These are phyloP conservation scores for Pelobates cultripes DNA, from an alignment of 2,797 vertebrate species.

Conservation along the genomic window DNA sequence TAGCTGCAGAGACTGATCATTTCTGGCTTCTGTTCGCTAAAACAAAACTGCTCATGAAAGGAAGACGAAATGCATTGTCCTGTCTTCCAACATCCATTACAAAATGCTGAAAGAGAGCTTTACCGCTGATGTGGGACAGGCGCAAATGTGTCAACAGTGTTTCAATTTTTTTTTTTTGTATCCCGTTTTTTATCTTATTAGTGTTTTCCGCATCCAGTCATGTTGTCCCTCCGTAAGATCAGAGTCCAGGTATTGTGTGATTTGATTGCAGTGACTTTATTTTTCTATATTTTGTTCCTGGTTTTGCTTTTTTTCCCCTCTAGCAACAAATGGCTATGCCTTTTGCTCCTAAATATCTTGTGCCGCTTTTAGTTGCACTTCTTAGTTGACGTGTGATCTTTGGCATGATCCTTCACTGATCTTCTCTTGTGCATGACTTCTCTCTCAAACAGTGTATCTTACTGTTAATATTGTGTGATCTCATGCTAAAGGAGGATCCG, in stretches of 20 bases:
- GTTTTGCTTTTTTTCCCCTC: not conserved
- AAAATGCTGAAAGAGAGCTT: no score
- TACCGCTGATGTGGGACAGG: no score
- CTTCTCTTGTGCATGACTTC: conserved; percentile 9
- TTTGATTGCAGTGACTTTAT: conserved; percentile 66
- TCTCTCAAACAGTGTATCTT: no score
- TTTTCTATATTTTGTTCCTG: not conserved
- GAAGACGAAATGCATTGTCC: no score
- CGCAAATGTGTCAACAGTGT: no score
- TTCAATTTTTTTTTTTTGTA: not conserved
- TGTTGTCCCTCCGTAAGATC: conserved; percentile 88
- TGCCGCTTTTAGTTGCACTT: not conserved
- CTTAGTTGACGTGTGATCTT: not conserved
- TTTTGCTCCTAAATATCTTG: not conserved
- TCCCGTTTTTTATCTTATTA: conserved; percentile 63
- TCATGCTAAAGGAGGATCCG: no score
- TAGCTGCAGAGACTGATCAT: no score
- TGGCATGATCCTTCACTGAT: conserved; percentile 1
- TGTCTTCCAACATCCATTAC: no score
- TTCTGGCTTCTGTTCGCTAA: no score
- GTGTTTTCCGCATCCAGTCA: conserved; percentile 74
- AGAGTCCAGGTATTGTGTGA: conserved; percentile 84
- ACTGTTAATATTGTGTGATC: no score
- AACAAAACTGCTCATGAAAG: no score
- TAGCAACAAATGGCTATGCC: not conserved